phyloP scores from a whole-genome alignment of 2,113 vertebrate genomes.

The Circaetus gallicus region DNA sequence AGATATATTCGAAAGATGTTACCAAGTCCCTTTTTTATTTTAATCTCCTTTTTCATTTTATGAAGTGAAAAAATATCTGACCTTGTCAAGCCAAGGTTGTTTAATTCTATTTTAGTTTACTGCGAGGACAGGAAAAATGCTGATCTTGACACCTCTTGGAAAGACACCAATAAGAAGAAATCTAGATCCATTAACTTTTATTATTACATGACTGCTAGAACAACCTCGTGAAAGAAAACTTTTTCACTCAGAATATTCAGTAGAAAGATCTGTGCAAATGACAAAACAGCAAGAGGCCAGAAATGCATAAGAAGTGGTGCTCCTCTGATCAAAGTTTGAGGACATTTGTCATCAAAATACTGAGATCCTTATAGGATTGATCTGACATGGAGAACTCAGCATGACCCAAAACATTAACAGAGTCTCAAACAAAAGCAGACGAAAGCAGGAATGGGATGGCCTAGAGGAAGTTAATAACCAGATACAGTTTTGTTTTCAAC shows the following conservation, averaged over 20 bases:
- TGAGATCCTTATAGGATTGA: neutral
- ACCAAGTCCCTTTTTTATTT: neutral
- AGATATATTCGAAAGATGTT: neutral
- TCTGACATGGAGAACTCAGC: neutral
- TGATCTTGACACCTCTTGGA: neutral
- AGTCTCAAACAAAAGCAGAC: neutral
- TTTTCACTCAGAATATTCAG: neutral
- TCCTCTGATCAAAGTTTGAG: neutral
- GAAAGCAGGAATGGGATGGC: neutral
- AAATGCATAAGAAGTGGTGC: neutral
- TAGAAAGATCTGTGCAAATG: neutral
- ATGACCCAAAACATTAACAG: neutral
- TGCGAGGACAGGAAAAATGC: neutral
- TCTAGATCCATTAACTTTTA: neutral
- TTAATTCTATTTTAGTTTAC: constrained; percentile 15
- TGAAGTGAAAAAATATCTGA: constrained; percentile 9
- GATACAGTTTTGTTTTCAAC: neutral
- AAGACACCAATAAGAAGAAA: neutral
- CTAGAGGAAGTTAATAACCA: neutral
- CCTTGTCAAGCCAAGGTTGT: constrained; percentile 14
- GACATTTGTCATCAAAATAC: neutral
- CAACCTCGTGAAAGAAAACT: neutral
- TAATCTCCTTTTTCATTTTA: neutral
- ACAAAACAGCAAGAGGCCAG: neutral
- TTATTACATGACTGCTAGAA: neutral